Evolutionary conservation across 2,113 vertebrate genomes (phyloP).

Genomic region (Ochotona princeps): DNA sequence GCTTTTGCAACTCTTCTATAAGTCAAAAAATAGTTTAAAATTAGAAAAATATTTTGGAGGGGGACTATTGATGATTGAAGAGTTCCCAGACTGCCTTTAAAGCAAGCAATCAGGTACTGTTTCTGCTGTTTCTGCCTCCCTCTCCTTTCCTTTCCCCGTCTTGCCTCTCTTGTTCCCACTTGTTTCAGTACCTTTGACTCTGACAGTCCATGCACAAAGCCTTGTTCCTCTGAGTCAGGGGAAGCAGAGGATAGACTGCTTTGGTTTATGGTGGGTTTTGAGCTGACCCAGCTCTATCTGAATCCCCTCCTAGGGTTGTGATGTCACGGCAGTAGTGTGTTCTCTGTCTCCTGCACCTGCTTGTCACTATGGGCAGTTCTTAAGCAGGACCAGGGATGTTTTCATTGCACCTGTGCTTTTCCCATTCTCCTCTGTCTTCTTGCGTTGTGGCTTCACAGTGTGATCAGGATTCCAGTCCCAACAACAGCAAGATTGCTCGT

Average conservation of each 20-base stretch:
- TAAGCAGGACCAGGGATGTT: not conserved
- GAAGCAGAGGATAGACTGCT: not conserved
- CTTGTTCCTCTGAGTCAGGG: not conserved
- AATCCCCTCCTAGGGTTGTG: not conserved
- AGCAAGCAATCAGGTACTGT: not conserved
- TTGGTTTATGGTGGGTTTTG: not conserved
- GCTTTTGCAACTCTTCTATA: conserved; percentile 37
- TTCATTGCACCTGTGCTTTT: not conserved
- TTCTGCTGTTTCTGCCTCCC: not conserved
- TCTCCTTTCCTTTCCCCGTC: not conserved
- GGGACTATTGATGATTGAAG: not conserved
- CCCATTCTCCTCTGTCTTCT: not conserved
- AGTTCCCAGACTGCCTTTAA: not conserved
- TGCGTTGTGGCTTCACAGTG: not conserved
- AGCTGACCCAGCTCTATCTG: not conserved
- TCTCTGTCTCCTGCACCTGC: not conserved
- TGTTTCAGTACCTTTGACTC: not conserved
- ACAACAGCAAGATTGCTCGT: not conserved
- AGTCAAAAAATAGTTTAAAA: conserved; percentile 11
- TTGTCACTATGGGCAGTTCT: too few relatives aligned
- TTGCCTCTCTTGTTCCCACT: not conserved
- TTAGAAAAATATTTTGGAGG: not conserved
- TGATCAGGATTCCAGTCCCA: rapidly evolving
- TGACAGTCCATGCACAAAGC: not conserved
- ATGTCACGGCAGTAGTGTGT: not conserved